Evolutionary conservation across 2,888 invertebrate genomes (phyloP), one percentile per base, ranked within the genome.

Genomic region (Lasioglossum malachurum): DNA sequence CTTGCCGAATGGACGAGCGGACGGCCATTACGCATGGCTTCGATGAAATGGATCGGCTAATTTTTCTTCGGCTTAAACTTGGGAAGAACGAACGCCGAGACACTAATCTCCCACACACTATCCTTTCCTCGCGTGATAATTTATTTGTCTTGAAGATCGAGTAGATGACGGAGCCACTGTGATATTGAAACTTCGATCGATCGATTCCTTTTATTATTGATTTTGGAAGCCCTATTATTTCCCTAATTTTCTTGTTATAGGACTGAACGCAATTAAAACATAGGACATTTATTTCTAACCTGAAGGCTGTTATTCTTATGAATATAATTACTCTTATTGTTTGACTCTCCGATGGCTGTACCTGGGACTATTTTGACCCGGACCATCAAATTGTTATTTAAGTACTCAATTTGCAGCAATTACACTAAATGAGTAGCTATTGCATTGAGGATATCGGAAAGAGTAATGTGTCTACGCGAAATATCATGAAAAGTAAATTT

Each of bases 1-100:
- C 19, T 27, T 35, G 64, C 72, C 72, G 92, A 90, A 90, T 88
- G 90, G 89, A 90, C 88, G 91, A 90, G 91, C 90, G 91, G 87
- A 87, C 87, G 89, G 87, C 86, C 90, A 60, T 57, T n/a, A 53
- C 60, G 49, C 49, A 8, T 2, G 35, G 12, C 44, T 49, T 23
- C 60, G 31, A 7, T 4, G 53, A 23, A 85, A 79, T 31, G 27
- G 41, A 77, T 79, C 85, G 76, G 76, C 38, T 67, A 79, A 86
- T 82, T 72, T 76, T 49, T 57, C 27, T 64, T 46, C 19, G 31
- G 67, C 27, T 72, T 31, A 67, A 64, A 38, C 38, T 46, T 4
- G 44, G 31, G 35, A 71, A n/a, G 35, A 31, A 19, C 41, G 46
- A 23, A 14, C 23, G 19, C 44, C 44, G 64, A 2, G 16, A 14